These are phyloP conservation scores for Hippoglossus hippoglossus DNA, from an alignment of 2,797 vertebrate species.

Conservation along the genomic window DNA sequence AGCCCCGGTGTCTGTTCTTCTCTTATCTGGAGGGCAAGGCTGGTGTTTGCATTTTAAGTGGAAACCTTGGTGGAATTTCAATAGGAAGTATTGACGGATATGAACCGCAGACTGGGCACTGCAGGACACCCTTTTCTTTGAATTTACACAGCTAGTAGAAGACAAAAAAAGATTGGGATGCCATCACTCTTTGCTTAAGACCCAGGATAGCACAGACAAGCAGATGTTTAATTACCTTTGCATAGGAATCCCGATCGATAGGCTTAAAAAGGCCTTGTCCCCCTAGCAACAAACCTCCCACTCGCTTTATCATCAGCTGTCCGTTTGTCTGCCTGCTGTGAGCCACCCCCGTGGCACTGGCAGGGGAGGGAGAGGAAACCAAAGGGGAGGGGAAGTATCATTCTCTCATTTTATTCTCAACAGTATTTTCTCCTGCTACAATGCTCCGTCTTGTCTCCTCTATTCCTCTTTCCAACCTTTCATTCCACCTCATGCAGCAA, in stretches of 20 bases:
- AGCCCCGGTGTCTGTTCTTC: slow-evolving; percentile 63
- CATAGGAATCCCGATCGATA: slow-evolving; percentile 79
- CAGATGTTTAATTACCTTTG: slow-evolving; percentile 84
- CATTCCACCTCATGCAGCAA: not conserved
- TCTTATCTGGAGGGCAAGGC: slow-evolving; percentile 75
- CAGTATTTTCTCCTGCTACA: slow-evolving; percentile 21
- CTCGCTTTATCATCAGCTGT: slow-evolving; percentile 66
- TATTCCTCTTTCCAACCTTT: slow-evolving; percentile 12
- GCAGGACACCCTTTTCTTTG: slow-evolving; percentile 59
- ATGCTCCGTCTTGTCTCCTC: slow-evolving; percentile 19
- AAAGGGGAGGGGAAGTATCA: slow-evolving; percentile 28
- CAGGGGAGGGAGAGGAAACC: slow-evolving; percentile 16
- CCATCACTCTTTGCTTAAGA: slow-evolving; percentile 46
- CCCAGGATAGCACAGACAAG: slow-evolving; percentile 64
- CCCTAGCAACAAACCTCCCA: slow-evolving; percentile 75
- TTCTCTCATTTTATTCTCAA: slow-evolving; percentile 35
- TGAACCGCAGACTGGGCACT: slow-evolving; percentile 50
- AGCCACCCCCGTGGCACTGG: slow-evolving; percentile 52
- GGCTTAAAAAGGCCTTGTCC: slow-evolving; percentile 72
- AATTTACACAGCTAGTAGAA: slow-evolving; percentile 58
- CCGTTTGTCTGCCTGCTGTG: slow-evolving; percentile 55
- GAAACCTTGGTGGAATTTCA: slow-evolving; percentile 78
- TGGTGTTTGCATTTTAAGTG: slow-evolving; percentile 80
- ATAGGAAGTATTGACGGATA: slow-evolving; percentile 78
- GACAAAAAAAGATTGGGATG: slow-evolving; percentile 6